Evolutionary conservation across 2,797 vertebrate species (phyloP).

Genomic region (Macropodus opercularis): DNA sequence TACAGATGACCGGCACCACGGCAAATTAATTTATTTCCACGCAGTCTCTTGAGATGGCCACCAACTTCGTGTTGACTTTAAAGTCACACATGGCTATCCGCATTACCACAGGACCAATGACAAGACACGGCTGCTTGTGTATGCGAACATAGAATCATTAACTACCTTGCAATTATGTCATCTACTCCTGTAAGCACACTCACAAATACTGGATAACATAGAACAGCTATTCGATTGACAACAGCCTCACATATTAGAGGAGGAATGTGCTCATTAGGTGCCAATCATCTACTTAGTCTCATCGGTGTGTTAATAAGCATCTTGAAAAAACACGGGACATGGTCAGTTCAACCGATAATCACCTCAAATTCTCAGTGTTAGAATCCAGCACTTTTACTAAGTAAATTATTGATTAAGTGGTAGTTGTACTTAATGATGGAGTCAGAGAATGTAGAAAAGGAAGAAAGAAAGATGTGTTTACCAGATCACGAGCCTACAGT

Average conservation of each 20-base stretch:
- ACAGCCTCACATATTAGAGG: constrained; percentile 13
- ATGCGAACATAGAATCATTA: constrained; percentile 11
- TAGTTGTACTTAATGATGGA: constrained; percentile 22
- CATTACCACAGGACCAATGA: constrained; percentile 44
- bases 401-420: constrained; percentile 65
- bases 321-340: constrained; percentile 31
- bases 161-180: constrained; percentile 25
- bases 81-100: constrained; percentile 49
- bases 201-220: constrained; percentile 7
- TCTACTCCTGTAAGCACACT: not conserved
- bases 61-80: constrained; percentile 47
- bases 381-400: constrained; percentile 28
- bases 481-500: not conserved
- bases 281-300: constrained; percentile 41
- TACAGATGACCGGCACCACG: constrained; percentile 67
- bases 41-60: constrained; percentile 49
- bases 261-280: constrained; percentile 33
- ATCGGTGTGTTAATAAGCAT: constrained; percentile 30
- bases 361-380: too few relatives aligned
- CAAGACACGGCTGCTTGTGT: constrained; percentile 36
- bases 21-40: constrained; percentile 63
- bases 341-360: constrained; percentile 48
- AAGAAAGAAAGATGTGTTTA: constrained; percentile 19
- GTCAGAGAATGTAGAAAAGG: constrained; percentile 1
- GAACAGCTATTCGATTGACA: constrained; percentile 11